phyloP scores from a whole-genome alignment of 2,113 vertebrate genomes.

The Sander lucioperca region DNA sequence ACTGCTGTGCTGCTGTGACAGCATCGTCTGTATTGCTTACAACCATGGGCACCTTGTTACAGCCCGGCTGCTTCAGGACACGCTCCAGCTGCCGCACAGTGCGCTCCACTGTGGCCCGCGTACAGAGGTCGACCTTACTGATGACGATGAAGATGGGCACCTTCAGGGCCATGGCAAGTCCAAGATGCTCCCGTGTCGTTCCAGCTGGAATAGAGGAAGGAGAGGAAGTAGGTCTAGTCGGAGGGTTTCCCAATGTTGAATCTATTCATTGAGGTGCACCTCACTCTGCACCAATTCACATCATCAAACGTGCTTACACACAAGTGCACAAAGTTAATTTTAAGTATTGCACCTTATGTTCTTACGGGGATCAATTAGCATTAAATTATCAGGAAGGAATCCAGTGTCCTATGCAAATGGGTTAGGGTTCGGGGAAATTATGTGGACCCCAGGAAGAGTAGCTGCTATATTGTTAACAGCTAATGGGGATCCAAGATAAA shows the following conservation, averaged over 20 bases:
- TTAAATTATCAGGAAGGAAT: background rate
- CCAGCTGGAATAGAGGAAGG: slow-evolving; percentile 84
- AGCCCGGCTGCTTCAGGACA: slow-evolving; percentile 96
- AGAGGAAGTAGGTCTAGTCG: background rate
- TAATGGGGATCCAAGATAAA: too few species aligned
- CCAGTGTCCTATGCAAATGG: background rate
- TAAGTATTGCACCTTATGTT: background rate
- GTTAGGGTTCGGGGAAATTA: too few species aligned
- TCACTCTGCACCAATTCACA: background rate
- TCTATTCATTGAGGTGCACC: background rate
- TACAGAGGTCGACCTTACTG: slow-evolving; percentile 97
- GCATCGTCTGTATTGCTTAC: slow-evolving; percentile 92
- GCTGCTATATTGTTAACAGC: too few species aligned
- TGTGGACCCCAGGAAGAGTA: too few species aligned
- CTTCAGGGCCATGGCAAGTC: slow-evolving; percentile 96
- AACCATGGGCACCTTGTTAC: slow-evolving; percentile 95
- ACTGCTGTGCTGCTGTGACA: slow-evolving; percentile 96
- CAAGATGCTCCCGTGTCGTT: slow-evolving; percentile 96
- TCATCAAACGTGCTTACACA: background rate
- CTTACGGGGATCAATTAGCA: background rate
- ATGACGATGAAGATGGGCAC: slow-evolving; percentile 98
- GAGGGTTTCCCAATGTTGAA: background rate
- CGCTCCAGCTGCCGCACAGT: slow-evolving; percentile 96
- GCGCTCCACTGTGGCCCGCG: slow-evolving; percentile 92
- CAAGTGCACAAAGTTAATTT: slow-evolving; percentile 2